A percentile compares a stretch with the other conserved stretches of the same genome.
phyloP scores from a whole-genome alignment of 2,888 invertebrate species.

The Alsophila aescularia region DNA sequence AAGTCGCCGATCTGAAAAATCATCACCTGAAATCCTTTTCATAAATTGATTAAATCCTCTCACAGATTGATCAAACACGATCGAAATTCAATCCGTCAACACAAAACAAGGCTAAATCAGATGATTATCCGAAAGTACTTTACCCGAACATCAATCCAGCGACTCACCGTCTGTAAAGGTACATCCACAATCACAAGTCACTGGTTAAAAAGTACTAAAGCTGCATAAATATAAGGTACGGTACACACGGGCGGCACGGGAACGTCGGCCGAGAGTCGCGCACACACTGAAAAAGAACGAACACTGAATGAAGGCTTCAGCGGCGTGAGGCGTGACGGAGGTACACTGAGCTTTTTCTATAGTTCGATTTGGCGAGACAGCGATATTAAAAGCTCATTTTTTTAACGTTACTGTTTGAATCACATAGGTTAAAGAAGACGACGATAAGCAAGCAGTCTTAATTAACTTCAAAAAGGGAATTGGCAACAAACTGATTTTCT shows the following conservation, averaged over 20 bases:
- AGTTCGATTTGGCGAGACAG: neutral
- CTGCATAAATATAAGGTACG: constrained; percentile 17
- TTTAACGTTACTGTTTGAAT: too few relatives aligned
- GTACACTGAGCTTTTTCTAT: constrained; percentile 22
- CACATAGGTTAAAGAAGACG: too few relatives aligned
- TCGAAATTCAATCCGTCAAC: neutral
- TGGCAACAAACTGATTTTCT: too few relatives aligned
- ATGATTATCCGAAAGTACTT: neutral
- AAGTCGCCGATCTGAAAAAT: neutral
- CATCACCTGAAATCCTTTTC: neutral
- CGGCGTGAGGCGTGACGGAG: constrained; percentile 23
- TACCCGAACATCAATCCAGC: constrained; percentile 9
- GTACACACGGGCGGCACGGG: constrained; percentile 39
- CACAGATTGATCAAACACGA: constrained; percentile 6
- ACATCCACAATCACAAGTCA: constrained; percentile 33
- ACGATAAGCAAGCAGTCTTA: too few relatives aligned
- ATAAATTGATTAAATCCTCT: constrained; percentile 2
- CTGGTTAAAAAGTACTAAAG: constrained; percentile 20
- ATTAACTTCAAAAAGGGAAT: too few relatives aligned
- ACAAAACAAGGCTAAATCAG: neutral
- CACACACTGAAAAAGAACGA: constrained; percentile 54
- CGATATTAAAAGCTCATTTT: too few relatives aligned
- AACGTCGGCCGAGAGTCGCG: constrained; percentile 35
- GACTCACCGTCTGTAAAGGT: constrained; percentile 28
- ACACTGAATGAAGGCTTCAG: constrained; percentile 46